Conservation (phyloP, 1,140 invertebrate genomes). For the Sweltsa coloradensis region DNA sequence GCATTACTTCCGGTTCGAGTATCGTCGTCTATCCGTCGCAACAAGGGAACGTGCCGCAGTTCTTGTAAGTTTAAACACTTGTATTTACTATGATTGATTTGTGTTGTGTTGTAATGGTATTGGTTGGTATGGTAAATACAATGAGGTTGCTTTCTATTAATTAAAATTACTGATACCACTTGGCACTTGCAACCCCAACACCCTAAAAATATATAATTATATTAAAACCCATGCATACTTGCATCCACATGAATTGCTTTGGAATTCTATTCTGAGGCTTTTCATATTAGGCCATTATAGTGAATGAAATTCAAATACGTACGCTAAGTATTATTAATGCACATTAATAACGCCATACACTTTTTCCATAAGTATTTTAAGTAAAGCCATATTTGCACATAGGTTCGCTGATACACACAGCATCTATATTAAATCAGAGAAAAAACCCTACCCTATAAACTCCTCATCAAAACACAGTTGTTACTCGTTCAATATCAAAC, state of each 20-base stretch:
- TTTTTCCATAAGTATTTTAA: too few species aligned
- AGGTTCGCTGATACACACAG: too few species aligned
- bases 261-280: too few species aligned
- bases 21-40: constrained; percentile 12
- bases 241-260: neutral
- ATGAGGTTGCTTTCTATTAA: neutral
- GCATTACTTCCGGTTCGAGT: neutral
- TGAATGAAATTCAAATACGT: too few species aligned
- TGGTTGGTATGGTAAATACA: neutral
- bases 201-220: neutral
- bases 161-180: neutral
- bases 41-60: constrained; percentile 6
- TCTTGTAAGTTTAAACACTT: constrained; percentile 4
- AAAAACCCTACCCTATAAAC: too few species aligned
- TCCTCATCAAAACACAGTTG: too few species aligned
- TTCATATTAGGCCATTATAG: too few species aligned
- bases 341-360: too few species aligned
- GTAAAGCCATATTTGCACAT: too few species aligned
- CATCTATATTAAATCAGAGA: too few species aligned
- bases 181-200: neutral
- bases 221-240: neutral
- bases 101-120: neutral
- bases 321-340: too few species aligned
- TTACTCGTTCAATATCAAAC: too few species aligned
- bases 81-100: neutral